These are phyloP conservation scores for Unio pictorum DNA, from an alignment of 2,888 invertebrate genomes.

Conservation along the genomic window DNA sequence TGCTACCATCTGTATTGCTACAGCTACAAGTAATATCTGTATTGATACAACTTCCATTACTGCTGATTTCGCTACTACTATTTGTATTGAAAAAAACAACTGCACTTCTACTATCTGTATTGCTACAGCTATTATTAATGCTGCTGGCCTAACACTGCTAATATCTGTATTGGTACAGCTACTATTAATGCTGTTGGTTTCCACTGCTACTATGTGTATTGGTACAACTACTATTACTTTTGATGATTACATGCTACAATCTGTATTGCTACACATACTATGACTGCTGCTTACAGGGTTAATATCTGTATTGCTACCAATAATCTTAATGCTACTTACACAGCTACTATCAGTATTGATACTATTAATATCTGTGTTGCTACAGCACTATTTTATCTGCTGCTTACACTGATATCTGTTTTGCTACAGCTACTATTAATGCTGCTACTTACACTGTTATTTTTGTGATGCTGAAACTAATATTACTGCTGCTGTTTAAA, in stretches of 20 bases:
- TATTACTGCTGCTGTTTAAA: constrained; percentile 7
- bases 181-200: not conserved
- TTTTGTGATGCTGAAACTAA: not conserved
- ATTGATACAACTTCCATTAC: no score
- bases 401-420: constrained; percentile 2
- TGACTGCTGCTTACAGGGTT: constrained; percentile 1
- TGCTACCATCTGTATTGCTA: no score
- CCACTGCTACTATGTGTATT: constrained; percentile 12
- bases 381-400: not conserved
- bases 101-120: no score
- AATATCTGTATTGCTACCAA: constrained; percentile 2
- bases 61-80: no score
- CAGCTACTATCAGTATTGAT: not conserved
- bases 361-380: constrained; percentile 5
- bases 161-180: constrained; percentile 2
- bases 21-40: no score
- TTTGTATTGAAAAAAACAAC: no score
- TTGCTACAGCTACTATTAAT: constrained; percentile 7
- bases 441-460: not conserved
- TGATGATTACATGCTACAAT: constrained; percentile 11
- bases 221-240: no score
- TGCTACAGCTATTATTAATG: no score
- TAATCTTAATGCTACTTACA: not conserved
- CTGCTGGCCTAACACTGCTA: constrained; percentile 8
- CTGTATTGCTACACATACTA: constrained; percentile 15